Evolutionary conservation across 2,113 vertebrate species (phyloP), one percentile per base, ranked within the genome.

Genomic region (Fregetta grallaria): DNA sequence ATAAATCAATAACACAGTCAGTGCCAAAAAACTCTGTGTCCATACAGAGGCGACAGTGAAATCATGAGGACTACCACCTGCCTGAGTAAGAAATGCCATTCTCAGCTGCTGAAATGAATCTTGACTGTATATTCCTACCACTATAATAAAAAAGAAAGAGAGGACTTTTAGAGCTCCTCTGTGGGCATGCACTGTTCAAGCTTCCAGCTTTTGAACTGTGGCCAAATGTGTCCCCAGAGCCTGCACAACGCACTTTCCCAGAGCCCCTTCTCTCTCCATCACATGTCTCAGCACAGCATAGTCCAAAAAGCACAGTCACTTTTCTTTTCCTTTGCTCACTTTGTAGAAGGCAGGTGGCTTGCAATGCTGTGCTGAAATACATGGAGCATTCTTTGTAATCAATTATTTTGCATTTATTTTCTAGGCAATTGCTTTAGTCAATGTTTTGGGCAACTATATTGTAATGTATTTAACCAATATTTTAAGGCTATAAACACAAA

Each of bases 301-400:
- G 17, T 38, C 11, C 25, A 47, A 83, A 59, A 49, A 55, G 4
- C 30, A 27, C 30, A 21, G 19, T 10, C 15, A 11, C 5, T 70
- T 75, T 25, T 19, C 26, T 40, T 93, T 79, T 83, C n/a, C 65
- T 91, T 90, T 55, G 15, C 34, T 74, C 11, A 3, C 4, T 32
- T 30, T n/a, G 8, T 53, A 42, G 38, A 82, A 94, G 6, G 6
- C 22, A 80, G 15, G 56, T 1, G 2, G 63, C 16, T 91, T 50
- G 10, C 25, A 61, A 18, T 66, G 21, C 40, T 93, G 26, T 49
- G 17, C n/a, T 42, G 21, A 67, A 70, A 59, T 47, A 63, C 1
- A 0, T 6, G 4, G 21, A 38, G 6, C 6, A 19, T 34, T 53
- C 47, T 56, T 42, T 7, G 1, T 56, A 20, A n/a, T 49, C 5